phyloP scores from a whole-genome alignment of 2,888 invertebrate species.

The Craniophora ligustri region DNA sequence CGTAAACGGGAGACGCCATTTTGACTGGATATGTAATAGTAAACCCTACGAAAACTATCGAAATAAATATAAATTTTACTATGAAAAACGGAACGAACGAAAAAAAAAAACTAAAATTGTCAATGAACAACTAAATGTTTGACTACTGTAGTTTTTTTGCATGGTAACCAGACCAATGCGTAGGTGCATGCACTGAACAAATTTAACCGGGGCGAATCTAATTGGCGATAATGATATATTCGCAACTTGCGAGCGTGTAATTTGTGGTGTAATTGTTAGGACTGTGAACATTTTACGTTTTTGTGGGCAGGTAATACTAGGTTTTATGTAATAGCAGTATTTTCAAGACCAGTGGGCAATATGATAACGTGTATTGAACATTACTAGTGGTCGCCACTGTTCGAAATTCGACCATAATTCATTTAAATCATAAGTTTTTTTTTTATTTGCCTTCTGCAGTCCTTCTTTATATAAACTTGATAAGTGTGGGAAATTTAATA shows the following conservation, averaged over 20 bases:
- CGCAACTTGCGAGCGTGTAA: conserved; percentile 11
- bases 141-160: conserved; percentile 17
- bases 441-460: no score
- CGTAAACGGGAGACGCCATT: no score
- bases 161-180: conserved; percentile 19
- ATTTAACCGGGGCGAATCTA: conserved; percentile 51
- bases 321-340: background rate
- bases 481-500: no score
- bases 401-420: no score
- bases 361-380: background rate
- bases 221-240: conserved; percentile 38
- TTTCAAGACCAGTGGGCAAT: conserved; percentile 3
- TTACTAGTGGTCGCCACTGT: no score
- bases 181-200: conserved; percentile 49
- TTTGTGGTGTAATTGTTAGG: conserved; percentile 21
- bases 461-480: no score
- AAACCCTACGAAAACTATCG: no score
- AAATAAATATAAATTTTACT: no score
- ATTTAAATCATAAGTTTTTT: no score
- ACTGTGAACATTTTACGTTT: conserved; percentile 4
- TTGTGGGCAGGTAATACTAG: background rate
- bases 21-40: no score
- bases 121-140: background rate
- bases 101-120: background rate
- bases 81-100: no score